Evolutionary conservation across 2,797 vertebrate genomes (phyloP).

Genomic region (Sorex maritimensis): DNA sequence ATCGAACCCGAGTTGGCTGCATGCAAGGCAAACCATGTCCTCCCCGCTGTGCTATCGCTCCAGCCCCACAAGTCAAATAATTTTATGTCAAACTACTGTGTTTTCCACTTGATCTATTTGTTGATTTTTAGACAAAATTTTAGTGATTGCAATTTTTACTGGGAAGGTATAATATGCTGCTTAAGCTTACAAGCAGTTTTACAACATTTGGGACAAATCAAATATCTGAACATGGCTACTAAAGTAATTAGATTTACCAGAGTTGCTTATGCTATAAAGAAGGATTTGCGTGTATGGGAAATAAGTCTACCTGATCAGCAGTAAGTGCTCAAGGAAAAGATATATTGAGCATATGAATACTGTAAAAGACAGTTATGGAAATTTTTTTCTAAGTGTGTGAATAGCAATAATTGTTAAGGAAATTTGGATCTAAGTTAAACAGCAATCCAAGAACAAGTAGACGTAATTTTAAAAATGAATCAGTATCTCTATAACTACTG

Average conservation of each 20-base stretch:
- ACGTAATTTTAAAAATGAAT: constrained; percentile 13
- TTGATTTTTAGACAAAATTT: constrained; percentile 32
- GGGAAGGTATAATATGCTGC: background rate
- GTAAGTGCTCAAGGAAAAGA: constrained; percentile 9
- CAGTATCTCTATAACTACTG: constrained; percentile 38
- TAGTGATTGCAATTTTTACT: constrained; percentile 19
- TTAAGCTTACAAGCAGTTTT: constrained; percentile 14
- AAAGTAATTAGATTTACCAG: constrained; percentile 35
- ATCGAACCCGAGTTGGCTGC: too few species aligned
- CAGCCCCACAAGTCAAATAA: background rate
- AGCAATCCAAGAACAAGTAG: constrained; percentile 58
- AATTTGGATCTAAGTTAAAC: constrained; percentile 63
- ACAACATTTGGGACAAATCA: constrained; percentile 33
- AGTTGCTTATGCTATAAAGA: background rate
- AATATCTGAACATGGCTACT: constrained; percentile 21
- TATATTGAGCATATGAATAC: constrained; percentile 43
- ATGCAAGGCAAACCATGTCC: too few species aligned
- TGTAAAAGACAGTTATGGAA: constrained; percentile 33
- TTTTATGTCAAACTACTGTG: constrained; percentile 20
- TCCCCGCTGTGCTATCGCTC: too few species aligned
- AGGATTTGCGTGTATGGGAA: constrained; percentile 32
- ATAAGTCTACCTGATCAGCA: constrained; percentile 3
- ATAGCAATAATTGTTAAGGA: constrained; percentile 40
- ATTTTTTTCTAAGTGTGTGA: constrained; percentile 33
- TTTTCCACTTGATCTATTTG: constrained; percentile 48